Conservation (phyloP, 2,888 invertebrate genomes). For the Onchidella celtica region DNA sequence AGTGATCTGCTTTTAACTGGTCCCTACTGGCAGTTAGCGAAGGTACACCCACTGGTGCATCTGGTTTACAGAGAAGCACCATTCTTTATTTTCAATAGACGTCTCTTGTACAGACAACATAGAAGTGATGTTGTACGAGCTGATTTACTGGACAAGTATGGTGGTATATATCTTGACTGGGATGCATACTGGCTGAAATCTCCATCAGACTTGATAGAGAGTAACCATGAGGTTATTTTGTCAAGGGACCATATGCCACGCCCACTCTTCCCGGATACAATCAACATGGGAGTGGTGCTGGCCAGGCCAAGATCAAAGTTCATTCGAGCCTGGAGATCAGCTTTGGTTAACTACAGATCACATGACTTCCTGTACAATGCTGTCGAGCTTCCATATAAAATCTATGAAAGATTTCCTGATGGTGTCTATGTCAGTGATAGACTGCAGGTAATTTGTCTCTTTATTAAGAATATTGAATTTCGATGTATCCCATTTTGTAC, state of each 20-base stretch:
- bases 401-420: conserved; percentile 73
- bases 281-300: conserved; percentile 72
- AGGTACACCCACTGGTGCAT: conserved; percentile 60
- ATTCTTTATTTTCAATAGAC: conserved; percentile 60
- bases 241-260: conserved; percentile 68
- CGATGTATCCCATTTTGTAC: no score
- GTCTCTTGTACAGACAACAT: conserved; percentile 68
- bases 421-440: conserved; percentile 68
- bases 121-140: conserved; percentile 76
- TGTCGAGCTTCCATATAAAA: conserved; percentile 65
- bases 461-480: no score
- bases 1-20: conserved; percentile 68
- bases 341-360: conserved; percentile 59
- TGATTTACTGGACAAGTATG: conserved; percentile 75
- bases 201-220: conserved; percentile 58
- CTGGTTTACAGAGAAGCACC: conserved; percentile 63
- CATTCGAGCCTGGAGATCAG: conserved; percentile 63
- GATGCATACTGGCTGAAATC: conserved; percentile 76
- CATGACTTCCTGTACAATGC: conserved; percentile 67
- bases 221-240: conserved; percentile 60
- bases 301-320: conserved; percentile 68
- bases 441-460: conserved; percentile 60
- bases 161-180: conserved; percentile 78
- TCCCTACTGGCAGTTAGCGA: conserved; percentile 66
- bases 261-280: conserved; percentile 62